phyloP scores from a whole-genome alignment of 2,113 vertebrate species.

The Rhinogobius similis region DNA sequence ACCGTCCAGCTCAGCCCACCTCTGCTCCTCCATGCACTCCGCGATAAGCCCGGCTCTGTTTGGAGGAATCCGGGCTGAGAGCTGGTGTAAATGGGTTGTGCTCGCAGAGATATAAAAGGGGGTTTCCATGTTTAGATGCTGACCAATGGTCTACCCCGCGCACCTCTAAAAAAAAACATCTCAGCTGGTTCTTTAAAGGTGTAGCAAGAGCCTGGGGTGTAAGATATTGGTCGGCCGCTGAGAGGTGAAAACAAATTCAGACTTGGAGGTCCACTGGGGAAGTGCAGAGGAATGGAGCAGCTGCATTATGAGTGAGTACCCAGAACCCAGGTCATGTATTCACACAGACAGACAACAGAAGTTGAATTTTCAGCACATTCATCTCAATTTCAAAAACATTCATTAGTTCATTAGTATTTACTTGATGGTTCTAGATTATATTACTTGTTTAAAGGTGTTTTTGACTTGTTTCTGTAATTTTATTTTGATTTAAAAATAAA shows the following conservation, averaged over 20 bases:
- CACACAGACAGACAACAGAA: neutral
- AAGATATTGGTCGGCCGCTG: neutral
- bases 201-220: slow-evolving; percentile 17
- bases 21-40: neutral
- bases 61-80: neutral
- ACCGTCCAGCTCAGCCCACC: neutral
- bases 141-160: slow-evolving; percentile 19
- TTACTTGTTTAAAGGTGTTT: no score
- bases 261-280: neutral
- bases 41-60: slow-evolving; percentile 3
- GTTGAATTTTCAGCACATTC: no score
- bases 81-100: slow-evolving; percentile 19
- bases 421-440: no score
- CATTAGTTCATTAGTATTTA: no score
- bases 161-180: neutral
- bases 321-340: neutral
- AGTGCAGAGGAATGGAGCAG: slow-evolving; percentile 36
- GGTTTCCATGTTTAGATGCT: slow-evolving; percentile 55
- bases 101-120: slow-evolving; percentile 14
- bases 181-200: slow-evolving; percentile 19
- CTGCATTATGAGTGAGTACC: slow-evolving; percentile 32
- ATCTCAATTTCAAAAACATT: no score
- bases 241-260: neutral
- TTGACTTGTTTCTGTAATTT: no score
- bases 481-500: no score